Percentiles rank a stretch among this genome's conserved stretches.
These are phyloP conservation scores for Myrmecobius fasciatus DNA, from an alignment of 2,113 vertebrate genomes.

Conservation along the genomic window DNA sequence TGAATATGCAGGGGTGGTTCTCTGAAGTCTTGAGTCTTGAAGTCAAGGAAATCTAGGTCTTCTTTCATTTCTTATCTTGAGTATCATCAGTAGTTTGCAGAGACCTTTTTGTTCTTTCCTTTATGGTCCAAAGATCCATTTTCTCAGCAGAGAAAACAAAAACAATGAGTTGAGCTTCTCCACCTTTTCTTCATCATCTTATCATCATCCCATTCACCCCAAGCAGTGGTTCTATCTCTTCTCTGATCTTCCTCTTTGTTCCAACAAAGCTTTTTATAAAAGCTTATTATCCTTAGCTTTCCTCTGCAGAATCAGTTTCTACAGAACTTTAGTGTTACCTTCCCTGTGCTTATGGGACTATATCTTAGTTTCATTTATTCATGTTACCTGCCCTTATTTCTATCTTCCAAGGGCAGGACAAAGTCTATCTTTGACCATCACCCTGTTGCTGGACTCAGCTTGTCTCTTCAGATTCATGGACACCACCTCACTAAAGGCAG, in stretches of 20 bases:
- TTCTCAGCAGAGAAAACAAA: background rate
- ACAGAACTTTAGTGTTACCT: background rate
- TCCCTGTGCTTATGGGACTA: background rate
- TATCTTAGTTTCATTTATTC: background rate
- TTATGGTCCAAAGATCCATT: background rate
- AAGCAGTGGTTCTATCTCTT: background rate
- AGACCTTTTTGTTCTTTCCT: background rate
- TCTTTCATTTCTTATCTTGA: background rate
- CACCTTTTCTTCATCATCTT: background rate
- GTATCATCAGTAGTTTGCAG: background rate
- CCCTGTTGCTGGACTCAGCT: background rate
- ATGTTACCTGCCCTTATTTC: background rate
- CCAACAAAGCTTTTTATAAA: background rate
- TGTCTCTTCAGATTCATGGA: conserved; percentile 23
- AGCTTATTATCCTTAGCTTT: background rate
- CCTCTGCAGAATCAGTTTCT: background rate
- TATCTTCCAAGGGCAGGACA: background rate
- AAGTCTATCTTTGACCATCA: conserved; percentile 4
- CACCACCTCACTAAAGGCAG: conserved; percentile 23
- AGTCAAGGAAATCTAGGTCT: background rate
- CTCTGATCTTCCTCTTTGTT: conserved; percentile 1
- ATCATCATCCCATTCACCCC: background rate
- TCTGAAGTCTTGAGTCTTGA: background rate
- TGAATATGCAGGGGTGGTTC: background rate
- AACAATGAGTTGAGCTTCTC: background rate